phyloP scores from a whole-genome alignment of 2,888 invertebrate genomes.

The Heliconius aoede region DNA sequence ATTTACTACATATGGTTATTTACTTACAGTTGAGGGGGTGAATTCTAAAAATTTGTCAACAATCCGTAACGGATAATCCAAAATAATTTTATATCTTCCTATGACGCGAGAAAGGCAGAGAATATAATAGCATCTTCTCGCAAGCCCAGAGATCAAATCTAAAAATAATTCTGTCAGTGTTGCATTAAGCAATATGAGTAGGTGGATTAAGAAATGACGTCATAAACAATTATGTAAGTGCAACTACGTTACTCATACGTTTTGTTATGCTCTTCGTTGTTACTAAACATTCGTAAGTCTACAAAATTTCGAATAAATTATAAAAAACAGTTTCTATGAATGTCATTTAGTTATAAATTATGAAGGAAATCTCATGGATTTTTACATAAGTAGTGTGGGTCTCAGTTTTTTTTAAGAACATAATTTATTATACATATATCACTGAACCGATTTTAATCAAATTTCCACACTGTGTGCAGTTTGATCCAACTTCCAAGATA shows the following conservation, averaged over 20 bases:
- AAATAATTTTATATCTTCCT: no score
- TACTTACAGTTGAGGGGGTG: no score
- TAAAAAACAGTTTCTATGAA: neutral
- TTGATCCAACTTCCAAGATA: no score
- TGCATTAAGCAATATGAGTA: neutral
- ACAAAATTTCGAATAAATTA: neutral
- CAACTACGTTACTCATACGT: neutral
- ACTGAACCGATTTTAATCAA: no score
- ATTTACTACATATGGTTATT: no score
- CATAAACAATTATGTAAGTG: conserved; percentile 1
- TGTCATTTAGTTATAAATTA: no score
- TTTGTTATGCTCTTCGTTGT: neutral
- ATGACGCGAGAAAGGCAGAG: neutral
- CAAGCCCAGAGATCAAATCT: neutral
- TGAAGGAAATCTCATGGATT: neutral
- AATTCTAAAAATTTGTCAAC: no score
- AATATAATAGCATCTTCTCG: neutral
- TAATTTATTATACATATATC: no score
- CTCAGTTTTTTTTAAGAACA: neutral
- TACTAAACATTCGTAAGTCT: neutral
- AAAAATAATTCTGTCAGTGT: neutral
- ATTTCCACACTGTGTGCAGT: no score
- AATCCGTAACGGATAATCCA: no score
- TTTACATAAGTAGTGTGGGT: neutral
- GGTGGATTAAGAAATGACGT: conserved; percentile 15